Evolutionary conservation across 2,797 vertebrate genomes (phyloP).

Genomic region (Trematomus bernacchii): DNA sequence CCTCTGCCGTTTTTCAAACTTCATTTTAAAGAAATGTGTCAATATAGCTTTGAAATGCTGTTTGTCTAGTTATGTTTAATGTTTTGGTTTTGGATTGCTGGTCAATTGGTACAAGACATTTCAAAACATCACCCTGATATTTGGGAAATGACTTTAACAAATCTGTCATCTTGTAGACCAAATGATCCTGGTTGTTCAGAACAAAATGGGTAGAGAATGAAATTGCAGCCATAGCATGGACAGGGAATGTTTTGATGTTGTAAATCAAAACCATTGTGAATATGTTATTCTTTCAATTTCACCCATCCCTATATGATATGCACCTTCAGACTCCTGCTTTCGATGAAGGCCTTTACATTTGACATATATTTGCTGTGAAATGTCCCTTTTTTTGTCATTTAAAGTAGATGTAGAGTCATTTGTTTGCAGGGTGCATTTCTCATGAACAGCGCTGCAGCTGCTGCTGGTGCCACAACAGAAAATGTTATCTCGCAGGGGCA

Average conservation of each 20-base stretch:
- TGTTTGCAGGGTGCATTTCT: conserved; percentile 44
- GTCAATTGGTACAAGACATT: conserved; percentile 7
- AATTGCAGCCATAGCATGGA: not conserved
- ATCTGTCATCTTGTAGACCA: not conserved
- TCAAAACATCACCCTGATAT: not conserved
- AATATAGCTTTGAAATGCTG: not conserved
- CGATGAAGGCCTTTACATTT: conserved; percentile 4
- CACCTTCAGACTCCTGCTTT: not conserved
- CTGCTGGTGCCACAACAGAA: conserved; percentile 36
- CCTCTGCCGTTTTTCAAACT: too few species aligned
- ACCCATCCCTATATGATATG: not conserved
- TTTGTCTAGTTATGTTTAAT: not conserved
- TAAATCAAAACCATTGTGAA: not conserved
- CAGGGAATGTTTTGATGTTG: not conserved
- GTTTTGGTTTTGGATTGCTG: not conserved
- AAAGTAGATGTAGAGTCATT: conserved; percentile 34
- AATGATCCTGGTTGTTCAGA: not conserved
- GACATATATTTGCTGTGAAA: conserved; percentile 8
- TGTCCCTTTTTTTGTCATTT: not conserved
- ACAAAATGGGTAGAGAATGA: not conserved
- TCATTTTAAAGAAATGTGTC: not conserved
- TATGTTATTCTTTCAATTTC: not conserved
- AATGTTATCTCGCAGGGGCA: conserved; percentile 42
- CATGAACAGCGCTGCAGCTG: conserved; percentile 47
- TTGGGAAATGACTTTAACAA: not conserved